Conservation (phyloP, 2,888 invertebrate genomes). For the Oxytorus armatus region DNA sequence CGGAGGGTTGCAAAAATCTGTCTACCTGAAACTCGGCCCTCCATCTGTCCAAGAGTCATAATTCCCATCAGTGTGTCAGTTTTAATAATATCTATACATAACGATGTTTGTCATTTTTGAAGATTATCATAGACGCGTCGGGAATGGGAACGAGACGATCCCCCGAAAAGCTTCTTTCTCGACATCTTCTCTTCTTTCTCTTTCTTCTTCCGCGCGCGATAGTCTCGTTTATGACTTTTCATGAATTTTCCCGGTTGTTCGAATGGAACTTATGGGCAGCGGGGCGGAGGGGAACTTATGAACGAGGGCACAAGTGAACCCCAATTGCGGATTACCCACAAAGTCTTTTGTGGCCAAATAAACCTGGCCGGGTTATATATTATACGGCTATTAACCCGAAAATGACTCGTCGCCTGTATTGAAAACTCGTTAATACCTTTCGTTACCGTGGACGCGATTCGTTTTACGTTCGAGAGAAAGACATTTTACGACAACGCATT, state of each 20-base stretch:
- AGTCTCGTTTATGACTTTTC: constrained; percentile 57
- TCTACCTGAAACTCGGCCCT: not conserved
- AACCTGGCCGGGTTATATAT: constrained; percentile 5
- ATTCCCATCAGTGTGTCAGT: not conserved
- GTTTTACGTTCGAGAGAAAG: not conserved
- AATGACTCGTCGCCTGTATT: constrained; percentile 24
- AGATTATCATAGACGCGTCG: too few species aligned
- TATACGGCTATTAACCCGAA: not conserved
- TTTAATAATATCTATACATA: too few species aligned
- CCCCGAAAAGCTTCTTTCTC: not conserved
- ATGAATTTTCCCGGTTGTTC: constrained; percentile 20
- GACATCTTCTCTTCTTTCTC: too few species aligned
- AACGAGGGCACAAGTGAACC: constrained; percentile 19
- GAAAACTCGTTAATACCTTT: constrained; percentile 65
- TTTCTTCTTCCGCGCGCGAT: too few species aligned
- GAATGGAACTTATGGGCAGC: not conserved
- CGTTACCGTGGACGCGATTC: constrained; percentile 45
- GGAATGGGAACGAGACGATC: too few species aligned
- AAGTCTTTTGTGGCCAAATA: constrained; percentile 49
- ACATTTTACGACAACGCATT: constrained; percentile 34
- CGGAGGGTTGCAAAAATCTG: constrained; percentile 2
- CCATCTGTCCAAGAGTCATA: constrained; percentile 8
- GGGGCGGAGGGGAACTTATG: too few species aligned
- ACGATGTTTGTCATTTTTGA: too few species aligned
- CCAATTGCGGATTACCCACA: constrained; percentile 65